Percentiles rank a stretch among this genome's conserved stretches.
Conservation (phyloP, 35 echinoderm and acorn worm species). For the Stichopus chloronotus region DNA sequence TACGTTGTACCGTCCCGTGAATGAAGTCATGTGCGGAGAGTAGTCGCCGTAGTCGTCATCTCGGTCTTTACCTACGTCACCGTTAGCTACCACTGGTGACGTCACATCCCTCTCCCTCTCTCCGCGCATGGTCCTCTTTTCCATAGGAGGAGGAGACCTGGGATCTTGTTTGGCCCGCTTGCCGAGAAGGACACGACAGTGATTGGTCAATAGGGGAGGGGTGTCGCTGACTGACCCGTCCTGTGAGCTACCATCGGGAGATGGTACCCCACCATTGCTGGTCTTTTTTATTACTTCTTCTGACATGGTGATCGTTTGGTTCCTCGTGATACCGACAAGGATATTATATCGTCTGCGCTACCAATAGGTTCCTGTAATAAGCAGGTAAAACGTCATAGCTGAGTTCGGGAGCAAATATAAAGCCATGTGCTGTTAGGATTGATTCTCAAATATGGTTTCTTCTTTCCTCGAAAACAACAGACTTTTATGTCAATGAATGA, state of each 20-base stretch:
- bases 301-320: background rate
- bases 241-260: constrained; percentile 1
- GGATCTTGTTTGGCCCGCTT: background rate
- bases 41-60: background rate
- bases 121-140: background rate
- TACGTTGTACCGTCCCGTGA: background rate
- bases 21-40: background rate
- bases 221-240: background rate
- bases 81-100: constrained; percentile 1
- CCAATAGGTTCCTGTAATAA: background rate
- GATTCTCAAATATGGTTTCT: too few relatives aligned
- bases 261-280: background rate
- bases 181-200: background rate
- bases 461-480: too few relatives aligned
- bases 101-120: background rate
- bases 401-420: too few relatives aligned
- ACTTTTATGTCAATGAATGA: too few relatives aligned
- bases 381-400: too few relatives aligned
- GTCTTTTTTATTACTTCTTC: background rate
- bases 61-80: background rate
- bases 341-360: background rate
- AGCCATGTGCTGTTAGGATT: too few relatives aligned
- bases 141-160: background rate
- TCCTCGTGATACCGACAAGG: constrained; percentile 26
- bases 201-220: background rate